A percentile compares a stretch with the other conserved stretches of the same genome.
Evolutionary conservation across 2,888 invertebrate species (phyloP).

Genomic region (Notocelia uddmanniana): DNA sequence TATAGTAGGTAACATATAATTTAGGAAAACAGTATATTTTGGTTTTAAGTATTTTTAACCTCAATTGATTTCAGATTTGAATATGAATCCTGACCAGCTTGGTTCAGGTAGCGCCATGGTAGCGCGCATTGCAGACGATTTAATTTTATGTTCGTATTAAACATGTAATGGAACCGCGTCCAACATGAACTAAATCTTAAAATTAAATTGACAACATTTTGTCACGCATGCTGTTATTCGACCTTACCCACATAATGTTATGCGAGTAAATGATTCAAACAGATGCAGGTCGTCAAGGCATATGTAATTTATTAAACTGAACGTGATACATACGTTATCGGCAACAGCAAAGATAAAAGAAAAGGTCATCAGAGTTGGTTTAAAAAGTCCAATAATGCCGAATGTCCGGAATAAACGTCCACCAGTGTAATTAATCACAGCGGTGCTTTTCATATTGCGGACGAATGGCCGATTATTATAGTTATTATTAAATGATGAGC

Average conservation of each 20-base stretch:
- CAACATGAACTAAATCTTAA: constrained; percentile 21
- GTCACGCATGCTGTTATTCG: constrained; percentile 46
- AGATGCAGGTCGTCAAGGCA: constrained; percentile 47
- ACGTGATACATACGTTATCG: constrained; percentile 59
- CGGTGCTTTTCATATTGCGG: constrained; percentile 53
- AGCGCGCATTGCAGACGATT: neutral
- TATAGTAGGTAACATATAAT: no score
- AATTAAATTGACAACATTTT: constrained; percentile 22
- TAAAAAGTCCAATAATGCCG: constrained; percentile 60
- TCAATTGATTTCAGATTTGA: no score
- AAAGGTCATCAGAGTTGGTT: constrained; percentile 59
- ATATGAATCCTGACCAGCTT: no score
- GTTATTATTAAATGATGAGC: constrained; percentile 44
- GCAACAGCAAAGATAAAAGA: constrained; percentile 59
- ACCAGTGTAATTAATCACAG: constrained; percentile 56
- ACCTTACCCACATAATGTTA: constrained; percentile 42
- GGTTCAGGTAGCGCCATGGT: no score
- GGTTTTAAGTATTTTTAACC: no score
- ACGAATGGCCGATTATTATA: constrained; percentile 45
- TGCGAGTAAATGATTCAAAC: constrained; percentile 26
- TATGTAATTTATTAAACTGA: constrained; percentile 55
- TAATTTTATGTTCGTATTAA: constrained; percentile 10
- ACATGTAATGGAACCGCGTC: constrained; percentile 23
- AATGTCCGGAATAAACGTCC: constrained; percentile 54
- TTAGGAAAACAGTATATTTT: no score